Evolutionary conservation across 2,888 invertebrate genomes (phyloP).

Genomic region (Seira sanloemensis): DNA sequence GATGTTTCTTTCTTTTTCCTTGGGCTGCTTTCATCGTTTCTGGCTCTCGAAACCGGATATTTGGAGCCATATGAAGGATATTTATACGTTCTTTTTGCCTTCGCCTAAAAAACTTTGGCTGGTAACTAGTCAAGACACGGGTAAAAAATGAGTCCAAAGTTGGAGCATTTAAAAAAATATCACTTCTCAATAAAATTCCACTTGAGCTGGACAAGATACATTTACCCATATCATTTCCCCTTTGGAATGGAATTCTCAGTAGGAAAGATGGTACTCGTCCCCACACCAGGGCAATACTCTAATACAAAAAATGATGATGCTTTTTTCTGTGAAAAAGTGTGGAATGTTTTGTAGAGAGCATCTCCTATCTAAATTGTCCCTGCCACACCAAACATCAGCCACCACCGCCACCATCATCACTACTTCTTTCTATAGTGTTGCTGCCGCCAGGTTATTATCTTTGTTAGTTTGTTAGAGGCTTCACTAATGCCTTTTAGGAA

Average conservation of each 20-base stretch:
- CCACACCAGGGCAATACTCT: not conserved
- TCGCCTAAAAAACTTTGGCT: not conserved
- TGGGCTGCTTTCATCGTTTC: constrained; percentile 26
- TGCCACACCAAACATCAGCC: constrained; percentile 46
- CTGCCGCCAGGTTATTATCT: constrained; percentile 55
- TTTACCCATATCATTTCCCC: constrained; percentile 32
- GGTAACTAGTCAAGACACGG: constrained; percentile 31
- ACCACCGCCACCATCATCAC: constrained; percentile 28
- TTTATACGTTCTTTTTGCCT: constrained; percentile 16
- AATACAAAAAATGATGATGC: constrained; percentile 2
- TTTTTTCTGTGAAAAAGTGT: constrained; percentile 34
- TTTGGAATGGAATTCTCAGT: constrained; percentile 37
- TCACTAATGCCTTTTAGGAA: not conserved
- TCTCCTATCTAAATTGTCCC: constrained; percentile 59
- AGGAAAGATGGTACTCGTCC: not conserved
- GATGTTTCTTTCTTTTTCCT: constrained; percentile 44
- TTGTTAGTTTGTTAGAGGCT: constrained; percentile 34
- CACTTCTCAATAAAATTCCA: constrained; percentile 31
- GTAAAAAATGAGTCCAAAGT: constrained; percentile 15
- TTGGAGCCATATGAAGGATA: constrained; percentile 53
- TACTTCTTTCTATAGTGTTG: not conserved
- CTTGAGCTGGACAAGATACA: constrained; percentile 50
- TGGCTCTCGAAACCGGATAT: constrained; percentile 53
- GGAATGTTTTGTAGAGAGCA: constrained; percentile 39
- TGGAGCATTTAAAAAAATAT: constrained; percentile 30